Evolutionary conservation across 2,797 vertebrate genomes (phyloP).

Genomic region (Danio tinwini): DNA sequence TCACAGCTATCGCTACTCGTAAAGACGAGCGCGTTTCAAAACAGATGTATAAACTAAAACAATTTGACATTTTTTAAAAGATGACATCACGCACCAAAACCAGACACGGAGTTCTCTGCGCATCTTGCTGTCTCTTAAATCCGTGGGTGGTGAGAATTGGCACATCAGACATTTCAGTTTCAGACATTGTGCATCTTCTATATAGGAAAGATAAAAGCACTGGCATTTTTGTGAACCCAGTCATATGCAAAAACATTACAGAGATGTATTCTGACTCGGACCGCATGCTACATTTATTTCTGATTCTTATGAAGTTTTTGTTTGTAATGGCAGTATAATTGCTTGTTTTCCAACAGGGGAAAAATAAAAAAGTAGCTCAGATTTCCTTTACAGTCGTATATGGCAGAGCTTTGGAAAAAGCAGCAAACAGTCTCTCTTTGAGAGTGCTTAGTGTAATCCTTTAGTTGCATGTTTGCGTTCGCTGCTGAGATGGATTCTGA

Average conservation of each 20-base stretch:
- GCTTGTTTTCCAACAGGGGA: conserved; percentile 11
- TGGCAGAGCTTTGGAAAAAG: conserved; percentile 17
- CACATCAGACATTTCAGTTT: too few species aligned
- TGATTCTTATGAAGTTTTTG: conserved; percentile 8
- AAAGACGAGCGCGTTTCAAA: conserved; percentile 55
- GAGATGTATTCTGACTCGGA: background rate
- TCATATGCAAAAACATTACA: background rate
- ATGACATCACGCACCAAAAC: conserved; percentile 40
- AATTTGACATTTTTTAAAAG: conserved; percentile 31
- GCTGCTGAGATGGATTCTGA: conserved; percentile 28
- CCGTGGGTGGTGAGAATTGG: background rate
- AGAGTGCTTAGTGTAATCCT: conserved; percentile 1
- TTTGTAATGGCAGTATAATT: conserved; percentile 30
- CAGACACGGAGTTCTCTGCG: conserved; percentile 12
- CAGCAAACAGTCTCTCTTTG: background rate
- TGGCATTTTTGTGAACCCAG: background rate
- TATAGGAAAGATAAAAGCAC: background rate
- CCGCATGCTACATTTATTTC: conserved; percentile 13
- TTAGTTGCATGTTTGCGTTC: conserved; percentile 54
- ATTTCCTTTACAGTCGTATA: conserved; percentile 36
- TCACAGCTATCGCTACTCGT: conserved; percentile 42
- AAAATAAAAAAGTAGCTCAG: conserved; percentile 1
- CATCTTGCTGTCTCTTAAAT: background rate
- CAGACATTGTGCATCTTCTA: too few species aligned
- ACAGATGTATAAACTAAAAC: conserved; percentile 55